phyloP scores from a whole-genome alignment of 2,888 invertebrate genomes.

The Ceramica pisi region DNA sequence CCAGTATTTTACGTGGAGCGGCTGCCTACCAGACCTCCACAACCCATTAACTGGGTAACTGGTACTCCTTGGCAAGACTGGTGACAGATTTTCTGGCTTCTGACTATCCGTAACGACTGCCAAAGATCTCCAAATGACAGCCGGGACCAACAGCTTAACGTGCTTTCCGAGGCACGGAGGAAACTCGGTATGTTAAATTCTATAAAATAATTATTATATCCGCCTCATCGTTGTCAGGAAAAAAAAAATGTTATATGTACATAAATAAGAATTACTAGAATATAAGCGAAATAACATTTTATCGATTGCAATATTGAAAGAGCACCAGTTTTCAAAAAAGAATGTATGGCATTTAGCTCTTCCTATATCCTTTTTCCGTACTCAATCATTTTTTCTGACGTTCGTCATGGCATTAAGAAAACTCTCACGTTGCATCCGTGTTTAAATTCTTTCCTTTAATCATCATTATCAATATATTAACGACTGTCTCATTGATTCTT shows the following conservation, averaged over 20 bases:
- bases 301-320: conserved; percentile 37
- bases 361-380: conserved; percentile 32
- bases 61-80: too few species aligned
- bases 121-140: too few species aligned
- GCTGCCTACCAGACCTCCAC: too few species aligned
- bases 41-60: too few species aligned
- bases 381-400: conserved; percentile 15
- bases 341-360: conserved; percentile 35
- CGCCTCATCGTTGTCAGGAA: conserved; percentile 4
- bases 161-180: too few species aligned
- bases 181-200: too few species aligned
- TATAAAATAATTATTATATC: neutral
- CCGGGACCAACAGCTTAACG: too few species aligned
- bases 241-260: conserved; percentile 17
- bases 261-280: conserved; percentile 17
- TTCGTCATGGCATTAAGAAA: conserved; percentile 18
- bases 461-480: too few species aligned
- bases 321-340: conserved; percentile 5
- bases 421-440: conserved; percentile 28
- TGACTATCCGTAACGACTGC: too few species aligned
- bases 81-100: too few species aligned
- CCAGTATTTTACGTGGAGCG: too few species aligned
- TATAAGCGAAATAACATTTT: conserved; percentile 33
- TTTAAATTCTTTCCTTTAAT: neutral
- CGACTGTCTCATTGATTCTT: too few species aligned